A percentile compares a stretch with the other conserved stretches of the same genome.
phyloP scores from a whole-genome alignment of 2,797 vertebrate genomes.

The Megaceryle alcyon region DNA sequence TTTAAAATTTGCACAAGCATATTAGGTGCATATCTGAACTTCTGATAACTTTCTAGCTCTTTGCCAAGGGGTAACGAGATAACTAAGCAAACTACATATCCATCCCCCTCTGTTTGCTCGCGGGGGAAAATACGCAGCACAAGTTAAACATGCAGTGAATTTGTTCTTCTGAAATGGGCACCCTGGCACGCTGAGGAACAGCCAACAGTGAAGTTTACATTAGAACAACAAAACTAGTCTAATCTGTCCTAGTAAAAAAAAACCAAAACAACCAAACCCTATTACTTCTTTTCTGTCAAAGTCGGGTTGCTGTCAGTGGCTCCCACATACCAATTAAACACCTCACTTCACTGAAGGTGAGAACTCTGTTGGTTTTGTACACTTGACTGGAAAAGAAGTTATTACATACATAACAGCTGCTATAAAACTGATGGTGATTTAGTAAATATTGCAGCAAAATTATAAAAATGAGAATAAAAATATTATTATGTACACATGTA shows the following conservation, averaged over 20 bases:
- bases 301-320: not conserved
- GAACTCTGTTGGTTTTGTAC: not conserved
- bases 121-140: not conserved
- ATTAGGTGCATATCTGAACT: not conserved
- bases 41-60: not conserved
- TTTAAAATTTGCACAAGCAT: not conserved
- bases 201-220: not conserved
- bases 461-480: conserved; percentile 41
- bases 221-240: not conserved
- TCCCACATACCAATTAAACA: conserved; percentile 53
- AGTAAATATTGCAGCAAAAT: conserved; percentile 36
- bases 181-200: not conserved
- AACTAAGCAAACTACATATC: not conserved
- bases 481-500: conserved; percentile 26
- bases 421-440: conserved; percentile 23
- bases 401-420: not conserved
- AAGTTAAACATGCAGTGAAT: not conserved
- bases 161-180: not conserved
- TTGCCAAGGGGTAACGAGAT: not conserved
- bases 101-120: not conserved
- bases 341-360: not conserved
- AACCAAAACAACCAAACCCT: not conserved
- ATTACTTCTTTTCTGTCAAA: not conserved
- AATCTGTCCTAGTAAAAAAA: not conserved
- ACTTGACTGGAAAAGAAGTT: not conserved